Evolutionary conservation across 2,888 invertebrate species (phyloP), one percentile per base, ranked within the genome.

Genomic region (Craniophora ligustri): DNA sequence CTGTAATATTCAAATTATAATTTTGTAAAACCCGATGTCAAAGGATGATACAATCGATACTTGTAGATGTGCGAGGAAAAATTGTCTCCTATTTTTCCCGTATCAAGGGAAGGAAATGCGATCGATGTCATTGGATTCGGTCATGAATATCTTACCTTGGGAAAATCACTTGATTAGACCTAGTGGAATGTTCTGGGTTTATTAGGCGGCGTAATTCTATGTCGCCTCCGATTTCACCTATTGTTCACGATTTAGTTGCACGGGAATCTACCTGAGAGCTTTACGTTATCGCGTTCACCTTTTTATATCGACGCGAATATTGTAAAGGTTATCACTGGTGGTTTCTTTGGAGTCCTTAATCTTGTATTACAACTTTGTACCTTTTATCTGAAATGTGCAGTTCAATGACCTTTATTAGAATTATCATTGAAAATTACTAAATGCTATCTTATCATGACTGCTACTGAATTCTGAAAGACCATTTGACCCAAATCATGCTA

Each of bases 61-160:
- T 67, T 50, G 39, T 34, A 67, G 67, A 62, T 67, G 64, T 70
- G 58, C 49, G 61, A 70, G 54, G 70, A 78, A 79, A 63, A 79
- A 62, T 71, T 61, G 66, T 76, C 72, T 68, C 71, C 66, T 64
- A 76, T 75, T 78, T 84, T 81, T 78, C 75, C 63, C 75, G 71
- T 79, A 68, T 64, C 75, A 72, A 69, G 73, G 80, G 81, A 82
- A 66, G 79, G 75, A 75, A 79, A 82, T 71, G 73, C 87, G 87
- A 90, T 92, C 91, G 91, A 92, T 92, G 88, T 88, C 85, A 85
- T 79, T 75, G 82, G 76, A 83, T 74, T 87, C 86, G 82, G 82
- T 91, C 89, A 87, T 86, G 91, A 91, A 89, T 90, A 79, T 83
- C 87, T 69, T 77, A 78, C 84, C 83, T 89, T 86, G 76, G 76